Evolutionary conservation across 1,140 invertebrate genomes (phyloP).

Genomic region (Neodiprion fabricii): DNA sequence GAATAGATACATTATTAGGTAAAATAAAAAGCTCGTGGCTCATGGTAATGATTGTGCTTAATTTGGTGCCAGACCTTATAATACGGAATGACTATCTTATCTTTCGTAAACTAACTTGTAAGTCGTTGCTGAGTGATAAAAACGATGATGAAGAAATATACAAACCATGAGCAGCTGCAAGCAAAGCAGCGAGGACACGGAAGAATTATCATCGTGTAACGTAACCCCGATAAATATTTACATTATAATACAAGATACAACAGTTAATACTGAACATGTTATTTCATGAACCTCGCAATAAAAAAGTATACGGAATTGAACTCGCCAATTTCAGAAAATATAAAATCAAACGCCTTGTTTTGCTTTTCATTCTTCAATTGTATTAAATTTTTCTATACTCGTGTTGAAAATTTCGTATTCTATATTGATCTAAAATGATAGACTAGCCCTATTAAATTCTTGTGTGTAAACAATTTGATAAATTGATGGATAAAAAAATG

Average conservation of each 20-base stretch:
- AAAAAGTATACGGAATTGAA: not conserved
- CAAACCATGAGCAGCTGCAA: not conserved
- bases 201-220: too few relatives aligned
- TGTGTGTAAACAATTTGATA: not conserved
- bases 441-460: not conserved
- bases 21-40: too few relatives aligned
- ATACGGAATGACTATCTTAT: not conserved
- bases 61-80: too few relatives aligned
- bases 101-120: not conserved
- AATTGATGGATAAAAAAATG: not conserved
- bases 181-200: not conserved
- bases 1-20: too few relatives aligned
- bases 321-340: not conserved
- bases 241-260: not conserved
- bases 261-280: not conserved
- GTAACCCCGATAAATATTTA: too few relatives aligned
- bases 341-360: not conserved
- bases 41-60: too few relatives aligned
- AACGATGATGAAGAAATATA: not conserved
- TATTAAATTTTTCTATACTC: too few relatives aligned
- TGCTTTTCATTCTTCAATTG: too few relatives aligned
- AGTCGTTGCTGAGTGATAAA: not conserved
- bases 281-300: not conserved
- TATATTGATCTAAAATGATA: not conserved
- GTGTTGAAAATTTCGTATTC: too few relatives aligned